phyloP scores from a whole-genome alignment of 2,113 vertebrate genomes.

The Bambusicola thoracicus region DNA sequence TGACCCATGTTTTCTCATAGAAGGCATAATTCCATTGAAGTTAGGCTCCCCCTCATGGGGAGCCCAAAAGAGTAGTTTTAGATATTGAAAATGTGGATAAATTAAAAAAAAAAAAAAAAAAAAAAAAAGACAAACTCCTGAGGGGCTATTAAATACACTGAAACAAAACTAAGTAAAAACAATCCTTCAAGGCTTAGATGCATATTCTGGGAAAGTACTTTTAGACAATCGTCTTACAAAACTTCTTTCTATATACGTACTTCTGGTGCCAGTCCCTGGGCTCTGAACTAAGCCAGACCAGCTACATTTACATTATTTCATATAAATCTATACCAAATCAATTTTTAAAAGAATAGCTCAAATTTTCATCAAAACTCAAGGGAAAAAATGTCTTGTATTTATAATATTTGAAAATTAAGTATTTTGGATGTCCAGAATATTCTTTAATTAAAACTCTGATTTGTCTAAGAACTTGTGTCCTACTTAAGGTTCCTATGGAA shows the following conservation, averaged over 20 bases:
- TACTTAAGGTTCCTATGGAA: neutral
- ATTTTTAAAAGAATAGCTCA: neutral
- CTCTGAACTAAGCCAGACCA: neutral
- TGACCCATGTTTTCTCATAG: neutral
- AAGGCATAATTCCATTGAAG: neutral
- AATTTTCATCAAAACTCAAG: neutral
- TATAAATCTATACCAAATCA: neutral
- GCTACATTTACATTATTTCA: neutral
- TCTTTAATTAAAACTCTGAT: neutral
- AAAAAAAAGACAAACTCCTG: neutral
- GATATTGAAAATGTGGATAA: neutral
- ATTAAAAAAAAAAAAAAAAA: neutral
- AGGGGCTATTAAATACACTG: neutral
- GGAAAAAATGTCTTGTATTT: neutral
- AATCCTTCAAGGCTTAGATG: neutral
- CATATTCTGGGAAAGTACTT: neutral
- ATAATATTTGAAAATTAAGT: neutral
- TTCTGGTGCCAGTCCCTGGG: neutral
- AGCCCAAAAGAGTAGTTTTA: neutral
- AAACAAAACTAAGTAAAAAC: neutral
- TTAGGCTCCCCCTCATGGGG: too few species aligned
- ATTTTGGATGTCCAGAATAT: neutral
- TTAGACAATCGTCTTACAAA: neutral
- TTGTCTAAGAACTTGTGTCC: neutral
- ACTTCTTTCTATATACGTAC: neutral